A percentile compares a stretch with the other conserved stretches of the same genome.
These are phyloP conservation scores for Plusia festucae DNA, from an alignment of 2,888 invertebrate genomes.

Conservation along the genomic window DNA sequence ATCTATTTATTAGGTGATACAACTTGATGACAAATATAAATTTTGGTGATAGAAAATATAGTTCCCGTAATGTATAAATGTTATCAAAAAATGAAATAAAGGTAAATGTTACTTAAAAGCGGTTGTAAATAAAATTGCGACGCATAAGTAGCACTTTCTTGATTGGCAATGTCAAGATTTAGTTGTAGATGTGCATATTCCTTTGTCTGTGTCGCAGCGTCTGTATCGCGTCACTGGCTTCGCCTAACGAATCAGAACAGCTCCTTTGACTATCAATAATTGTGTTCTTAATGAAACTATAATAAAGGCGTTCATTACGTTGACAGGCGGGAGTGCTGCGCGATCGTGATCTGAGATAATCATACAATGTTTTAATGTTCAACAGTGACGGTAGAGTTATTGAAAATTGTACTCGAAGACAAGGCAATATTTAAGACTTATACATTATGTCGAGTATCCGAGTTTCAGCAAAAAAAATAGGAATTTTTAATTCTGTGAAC, in stretches of 20 bases:
- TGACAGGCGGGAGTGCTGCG: neutral
- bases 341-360: neutral
- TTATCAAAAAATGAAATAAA: no score
- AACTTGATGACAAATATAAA: no score
- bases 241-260: slow-evolving; percentile 17
- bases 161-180: neutral
- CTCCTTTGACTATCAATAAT: slow-evolving; percentile 10
- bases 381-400: neutral
- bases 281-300: slow-evolving; percentile 6
- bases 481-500: no score
- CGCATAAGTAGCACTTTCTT: no score
- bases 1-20: no score
- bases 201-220: slow-evolving; percentile 2
- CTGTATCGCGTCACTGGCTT: neutral
- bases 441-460: no score
- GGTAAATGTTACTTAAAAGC: no score
- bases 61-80: no score
- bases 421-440: no score
- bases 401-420: neutral
- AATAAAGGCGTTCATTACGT: neutral
- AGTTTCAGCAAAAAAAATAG: no score
- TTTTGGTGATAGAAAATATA: no score
- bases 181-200: neutral
- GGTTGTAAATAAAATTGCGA: no score
- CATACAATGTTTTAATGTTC: neutral